Percentiles rank a stretch among this genome's conserved stretches.
Evolutionary conservation across 2,113 vertebrate genomes (phyloP).

Genomic region (Speoplatyrhinus poulsoni): DNA sequence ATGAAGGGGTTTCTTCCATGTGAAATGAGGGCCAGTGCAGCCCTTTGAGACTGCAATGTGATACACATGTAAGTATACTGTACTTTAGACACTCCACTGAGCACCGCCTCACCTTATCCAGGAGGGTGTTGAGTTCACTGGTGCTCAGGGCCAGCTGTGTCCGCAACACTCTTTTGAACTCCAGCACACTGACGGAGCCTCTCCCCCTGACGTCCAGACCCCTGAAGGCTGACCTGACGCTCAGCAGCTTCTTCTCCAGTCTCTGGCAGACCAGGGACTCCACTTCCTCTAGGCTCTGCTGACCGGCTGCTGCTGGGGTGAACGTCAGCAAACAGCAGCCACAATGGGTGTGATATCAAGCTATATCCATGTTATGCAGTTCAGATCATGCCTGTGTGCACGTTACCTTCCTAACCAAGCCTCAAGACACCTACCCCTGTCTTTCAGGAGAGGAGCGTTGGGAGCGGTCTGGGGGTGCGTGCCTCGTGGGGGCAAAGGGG

Average conservation of each 20-base stretch:
- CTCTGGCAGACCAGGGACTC: conserved; percentile 63
- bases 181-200: conserved; percentile 53
- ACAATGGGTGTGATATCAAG: not conserved
- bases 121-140: conserved; percentile 54
- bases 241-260: conserved; percentile 45
- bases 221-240: conserved; percentile 61
- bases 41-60: too few species aligned
- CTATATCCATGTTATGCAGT: too few species aligned
- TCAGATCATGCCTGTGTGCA: too few species aligned
- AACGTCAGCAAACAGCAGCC: conserved; percentile 18
- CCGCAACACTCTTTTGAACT: conserved; percentile 49
- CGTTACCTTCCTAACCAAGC: too few species aligned
- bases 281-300: conserved; percentile 38
- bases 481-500: not conserved
- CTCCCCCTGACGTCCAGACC: conserved; percentile 44
- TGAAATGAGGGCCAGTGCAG: too few species aligned
- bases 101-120: conserved; percentile 57
- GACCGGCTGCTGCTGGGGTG: conserved; percentile 56
- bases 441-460: not conserved
- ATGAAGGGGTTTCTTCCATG: too few species aligned
- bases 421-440: conserved; percentile 21
- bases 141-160: conserved; percentile 48
- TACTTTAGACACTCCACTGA: too few species aligned
- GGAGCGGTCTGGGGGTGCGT: conserved; percentile 14
- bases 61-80: too few species aligned